Evolutionary conservation across 2,888 invertebrate genomes (phyloP).

Genomic region (Chromoteleia sp.): DNA sequence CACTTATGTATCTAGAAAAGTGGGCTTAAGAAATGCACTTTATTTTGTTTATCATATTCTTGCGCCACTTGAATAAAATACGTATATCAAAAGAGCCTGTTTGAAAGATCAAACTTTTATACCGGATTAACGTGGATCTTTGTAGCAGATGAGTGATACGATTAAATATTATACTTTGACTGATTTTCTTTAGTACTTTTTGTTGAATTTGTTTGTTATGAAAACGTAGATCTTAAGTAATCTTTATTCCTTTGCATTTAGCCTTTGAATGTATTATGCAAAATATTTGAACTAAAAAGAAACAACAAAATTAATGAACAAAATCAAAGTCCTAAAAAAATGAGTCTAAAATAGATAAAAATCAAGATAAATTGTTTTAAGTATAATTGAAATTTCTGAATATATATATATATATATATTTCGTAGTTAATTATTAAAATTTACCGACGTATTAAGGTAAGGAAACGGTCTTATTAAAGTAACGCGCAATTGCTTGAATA

Average conservation of each 20-base stretch:
- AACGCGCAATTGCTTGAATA: neutral
- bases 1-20: slow-evolving; percentile 49
- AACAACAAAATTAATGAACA: too few species aligned
- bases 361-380: too few species aligned
- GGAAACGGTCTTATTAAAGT: too few species aligned
- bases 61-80: slow-evolving; percentile 55
- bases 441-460: too few species aligned
- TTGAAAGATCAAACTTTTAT: slow-evolving; percentile 53
- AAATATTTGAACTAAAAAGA: too few species aligned
- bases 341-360: too few species aligned
- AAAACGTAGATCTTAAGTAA: slow-evolving; percentile 1
- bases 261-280: slow-evolving; percentile 9
- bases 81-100: slow-evolving; percentile 47
- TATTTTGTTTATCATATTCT: slow-evolving; percentile 62
- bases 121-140: slow-evolving; percentile 26
- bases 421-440: too few species aligned
- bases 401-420: too few species aligned
- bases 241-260: neutral
- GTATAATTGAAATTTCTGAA: too few species aligned
- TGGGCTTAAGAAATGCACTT: slow-evolving; percentile 58
- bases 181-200: slow-evolving; percentile 20
- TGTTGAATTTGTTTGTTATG: slow-evolving; percentile 13
- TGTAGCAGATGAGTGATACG: slow-evolving; percentile 35
- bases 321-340: too few species aligned
- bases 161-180: slow-evolving; percentile 45